Base-by-base conservation (phyloP, 2,888 invertebrate genomes). In the Trypoxylon attenuatum region DNA sequence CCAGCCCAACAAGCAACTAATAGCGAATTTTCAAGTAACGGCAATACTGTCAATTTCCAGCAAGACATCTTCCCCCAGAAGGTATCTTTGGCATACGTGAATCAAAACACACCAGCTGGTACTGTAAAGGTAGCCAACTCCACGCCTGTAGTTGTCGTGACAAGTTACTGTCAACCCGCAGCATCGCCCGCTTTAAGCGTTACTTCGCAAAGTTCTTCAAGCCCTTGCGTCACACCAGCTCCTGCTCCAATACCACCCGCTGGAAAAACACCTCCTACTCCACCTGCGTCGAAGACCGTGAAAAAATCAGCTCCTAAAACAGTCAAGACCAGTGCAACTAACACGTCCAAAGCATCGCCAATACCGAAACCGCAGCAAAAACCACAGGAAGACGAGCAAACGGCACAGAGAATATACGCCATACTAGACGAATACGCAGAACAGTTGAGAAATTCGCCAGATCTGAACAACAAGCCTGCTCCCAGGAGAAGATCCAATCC, bases 381-480 rank as follows among this genome's bases (percentile, higher is more conserved):
- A 82, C 93, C 94, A 1, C 91, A 93, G 70, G 94, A 94, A 88
- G 94, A 94, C 78, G 94, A 94, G 80, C 93, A 94, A 82, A 94
- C 94, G 0, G 93, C 94, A 0, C 94, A 94, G 80, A 89, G 94
- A 71, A 94, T 94, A 76, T 91, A 94, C 64, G 94, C 94, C 71
- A 94, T 94, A 76, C 84, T 94, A 47, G 94, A 94, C 0, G 93
- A 94, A 81, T 94, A 94, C 83, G 93, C 93, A 46, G 94, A 94
- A 78, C 94, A 94, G 80, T 88, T 94, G 41, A 89, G 94, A 73
- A 94, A 94, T 80, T 94, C 93, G 0, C 94, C 94, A 0, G 94
- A 94, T 85, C 83, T 91, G 41, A 94, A 94, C 81, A 93, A 94
- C 82, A 94, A 94, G 84, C 94, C 94, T 0, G 94, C 94, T 0